phyloP scores from a whole-genome alignment of 2,888 invertebrate genomes.

The Polyploca ridens region DNA sequence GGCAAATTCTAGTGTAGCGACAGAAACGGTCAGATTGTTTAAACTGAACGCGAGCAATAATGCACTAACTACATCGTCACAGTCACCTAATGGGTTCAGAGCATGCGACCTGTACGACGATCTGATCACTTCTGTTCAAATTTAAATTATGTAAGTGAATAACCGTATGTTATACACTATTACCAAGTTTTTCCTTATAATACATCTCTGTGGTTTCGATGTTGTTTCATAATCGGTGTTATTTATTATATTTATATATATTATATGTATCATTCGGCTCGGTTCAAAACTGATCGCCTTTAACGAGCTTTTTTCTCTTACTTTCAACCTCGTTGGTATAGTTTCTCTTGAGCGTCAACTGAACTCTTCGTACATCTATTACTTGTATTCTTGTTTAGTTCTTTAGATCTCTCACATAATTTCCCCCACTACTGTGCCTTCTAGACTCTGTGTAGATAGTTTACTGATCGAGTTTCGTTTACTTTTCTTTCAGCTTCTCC shows the following conservation, averaged over 20 bases:
- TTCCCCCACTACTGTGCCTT: constrained; percentile 80
- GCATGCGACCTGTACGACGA: constrained; percentile 24
- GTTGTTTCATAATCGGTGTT: constrained; percentile 57
- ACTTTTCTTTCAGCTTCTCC: constrained; percentile 28
- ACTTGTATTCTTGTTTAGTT: constrained; percentile 18
- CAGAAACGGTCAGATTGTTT: constrained; percentile 64
- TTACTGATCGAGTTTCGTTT: constrained; percentile 42
- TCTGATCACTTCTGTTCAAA: constrained; percentile 59
- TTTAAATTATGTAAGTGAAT: constrained; percentile 57
- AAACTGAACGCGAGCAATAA: constrained; percentile 8
- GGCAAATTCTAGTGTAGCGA: constrained; percentile 62
- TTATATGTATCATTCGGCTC: constrained; percentile 33
- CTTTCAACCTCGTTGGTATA: constrained; percentile 18
- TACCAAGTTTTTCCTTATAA: constrained; percentile 45
- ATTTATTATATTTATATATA: constrained; percentile 37
- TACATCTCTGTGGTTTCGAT: constrained; percentile 52
- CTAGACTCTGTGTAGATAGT: constrained; percentile 75
- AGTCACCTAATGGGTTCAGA: background rate
- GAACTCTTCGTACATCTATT: background rate
- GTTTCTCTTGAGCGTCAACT: constrained; percentile 9
- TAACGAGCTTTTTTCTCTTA: background rate
- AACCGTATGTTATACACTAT: constrained; percentile 53
- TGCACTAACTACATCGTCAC: background rate
- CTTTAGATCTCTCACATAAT: constrained; percentile 36
- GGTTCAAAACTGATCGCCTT: constrained; percentile 13